These are phyloP conservation scores for Oryzias sinensis DNA, from an alignment of 2,797 vertebrate genomes.

Conservation along the genomic window DNA sequence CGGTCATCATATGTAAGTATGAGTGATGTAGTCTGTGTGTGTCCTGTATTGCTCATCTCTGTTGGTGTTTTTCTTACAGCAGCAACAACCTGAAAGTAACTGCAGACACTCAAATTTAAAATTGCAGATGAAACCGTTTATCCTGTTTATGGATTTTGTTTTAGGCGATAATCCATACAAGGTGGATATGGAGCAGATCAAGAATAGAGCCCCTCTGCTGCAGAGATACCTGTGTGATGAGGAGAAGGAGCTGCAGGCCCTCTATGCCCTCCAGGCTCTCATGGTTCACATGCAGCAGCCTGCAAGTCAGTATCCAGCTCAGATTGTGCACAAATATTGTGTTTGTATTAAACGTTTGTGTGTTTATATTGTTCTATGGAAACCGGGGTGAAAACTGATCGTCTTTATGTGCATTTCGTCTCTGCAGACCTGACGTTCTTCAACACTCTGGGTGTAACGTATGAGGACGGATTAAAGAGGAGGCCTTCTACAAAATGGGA, in stretches of 20 bases:
- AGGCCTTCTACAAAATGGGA: constrained; percentile 99
- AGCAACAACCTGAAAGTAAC: background rate
- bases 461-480: constrained; percentile 96
- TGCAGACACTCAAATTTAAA: too few species aligned
- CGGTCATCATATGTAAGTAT: constrained; percentile 88
- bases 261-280: constrained; percentile 94
- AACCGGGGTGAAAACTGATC: background rate
- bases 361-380: too few species aligned
- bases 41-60: constrained; percentile 1
- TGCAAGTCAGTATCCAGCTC: constrained; percentile 85
- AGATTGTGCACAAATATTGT: background rate
- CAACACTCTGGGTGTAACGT: constrained; percentile 90
- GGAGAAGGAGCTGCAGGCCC: constrained; percentile 92
- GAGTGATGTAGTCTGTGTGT: constrained; percentile 1
- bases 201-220: constrained; percentile 85
- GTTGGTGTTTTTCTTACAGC: too few species aligned
- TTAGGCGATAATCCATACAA: constrained; percentile 88
- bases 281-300: constrained; percentile 98
- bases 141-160: background rate
- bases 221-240: constrained; percentile 90
- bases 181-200: constrained; percentile 83
- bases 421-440: constrained; percentile 92
- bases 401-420: background rate
- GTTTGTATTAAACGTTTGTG: too few species aligned
- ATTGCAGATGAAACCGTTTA: too few species aligned